Percentiles rank a stretch among this genome's conserved stretches.
Conservation (phyloP, 2,797 vertebrate species). For the Avahi laniger region DNA sequence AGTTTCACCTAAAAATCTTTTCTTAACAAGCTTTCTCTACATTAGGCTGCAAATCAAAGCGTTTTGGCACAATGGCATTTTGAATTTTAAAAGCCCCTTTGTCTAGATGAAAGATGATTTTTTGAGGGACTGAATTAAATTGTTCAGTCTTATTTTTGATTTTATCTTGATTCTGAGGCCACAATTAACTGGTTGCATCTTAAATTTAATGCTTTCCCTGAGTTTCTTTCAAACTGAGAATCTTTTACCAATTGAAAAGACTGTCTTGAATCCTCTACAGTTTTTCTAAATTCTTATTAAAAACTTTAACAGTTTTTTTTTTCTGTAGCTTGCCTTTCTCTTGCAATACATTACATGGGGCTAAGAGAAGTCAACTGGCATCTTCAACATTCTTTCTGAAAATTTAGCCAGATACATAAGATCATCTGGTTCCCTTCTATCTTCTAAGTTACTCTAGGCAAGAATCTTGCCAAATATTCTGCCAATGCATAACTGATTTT, state of each 20-base stretch:
- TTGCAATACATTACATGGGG: not conserved
- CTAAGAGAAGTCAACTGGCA: not conserved
- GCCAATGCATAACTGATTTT: not conserved
- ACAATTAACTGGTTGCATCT: not conserved
- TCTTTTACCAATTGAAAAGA: not conserved
- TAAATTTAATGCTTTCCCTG: not conserved
- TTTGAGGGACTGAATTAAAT: conserved; percentile 4
- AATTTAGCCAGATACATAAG: conserved; percentile 2
- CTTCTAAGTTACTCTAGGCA: not conserved
- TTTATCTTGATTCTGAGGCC: not conserved
- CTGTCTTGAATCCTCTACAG: not conserved
- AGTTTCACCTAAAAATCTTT: not conserved
- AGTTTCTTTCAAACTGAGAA: not conserved
- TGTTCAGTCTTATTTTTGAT: not conserved
- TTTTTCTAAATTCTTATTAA: conserved; percentile 3
- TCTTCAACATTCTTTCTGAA: conserved; percentile 25
- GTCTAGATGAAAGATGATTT: not conserved
- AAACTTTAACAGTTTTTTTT: not conserved
- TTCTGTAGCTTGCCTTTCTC: not conserved
- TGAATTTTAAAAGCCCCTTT: not conserved
- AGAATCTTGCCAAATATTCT: conserved; percentile 30
- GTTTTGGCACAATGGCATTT: not conserved
- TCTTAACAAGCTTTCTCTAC: not conserved
- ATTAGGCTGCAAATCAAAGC: not conserved
- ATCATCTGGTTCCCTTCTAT: not conserved